Percentiles rank a stretch among this genome's conserved stretches.
These are phyloP conservation scores for Goniozus legneri DNA, from an alignment of 1,140 invertebrate genomes.

Conservation along the genomic window DNA sequence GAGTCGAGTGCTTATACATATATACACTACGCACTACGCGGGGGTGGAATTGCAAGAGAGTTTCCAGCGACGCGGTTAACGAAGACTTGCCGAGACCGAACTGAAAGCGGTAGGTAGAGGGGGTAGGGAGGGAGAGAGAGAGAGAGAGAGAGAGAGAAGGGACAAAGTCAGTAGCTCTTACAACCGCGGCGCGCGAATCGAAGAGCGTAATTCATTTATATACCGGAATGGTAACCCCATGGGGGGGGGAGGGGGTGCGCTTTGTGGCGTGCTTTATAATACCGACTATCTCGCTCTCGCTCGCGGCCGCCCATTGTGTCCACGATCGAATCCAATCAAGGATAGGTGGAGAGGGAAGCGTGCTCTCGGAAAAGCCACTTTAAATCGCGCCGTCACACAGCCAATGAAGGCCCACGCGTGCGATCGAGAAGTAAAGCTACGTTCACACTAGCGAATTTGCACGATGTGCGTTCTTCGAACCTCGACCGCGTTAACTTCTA, in stretches of 20 bases:
- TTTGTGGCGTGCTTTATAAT: background rate
- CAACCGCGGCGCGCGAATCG: too few species aligned
- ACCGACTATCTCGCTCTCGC: background rate
- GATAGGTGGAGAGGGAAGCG: too few species aligned
- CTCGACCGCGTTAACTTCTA: background rate
- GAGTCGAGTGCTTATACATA: too few species aligned
- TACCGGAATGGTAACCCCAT: background rate
- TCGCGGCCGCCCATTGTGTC: constrained; percentile 14
- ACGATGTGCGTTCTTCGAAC: background rate
- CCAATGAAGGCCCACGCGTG: constrained; percentile 17
- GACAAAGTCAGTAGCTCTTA: too few species aligned
- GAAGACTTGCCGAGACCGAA: too few species aligned
- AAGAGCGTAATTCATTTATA: background rate
- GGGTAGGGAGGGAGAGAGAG: too few species aligned
- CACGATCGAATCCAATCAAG: constrained; percentile 24
- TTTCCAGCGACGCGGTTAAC: too few species aligned
- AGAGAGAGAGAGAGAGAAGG: too few species aligned
- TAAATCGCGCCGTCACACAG: constrained; percentile 17
- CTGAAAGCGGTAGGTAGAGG: too few species aligned
- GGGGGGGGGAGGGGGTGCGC: too few species aligned
- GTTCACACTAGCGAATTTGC: background rate
- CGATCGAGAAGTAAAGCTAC: constrained; percentile 2
- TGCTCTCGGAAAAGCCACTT: constrained; percentile 13
- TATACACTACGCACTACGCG: too few species aligned
- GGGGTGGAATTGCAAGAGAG: too few species aligned